phyloP scores from a whole-genome alignment of 2,113 vertebrate genomes.

The Psettodes erumei region DNA sequence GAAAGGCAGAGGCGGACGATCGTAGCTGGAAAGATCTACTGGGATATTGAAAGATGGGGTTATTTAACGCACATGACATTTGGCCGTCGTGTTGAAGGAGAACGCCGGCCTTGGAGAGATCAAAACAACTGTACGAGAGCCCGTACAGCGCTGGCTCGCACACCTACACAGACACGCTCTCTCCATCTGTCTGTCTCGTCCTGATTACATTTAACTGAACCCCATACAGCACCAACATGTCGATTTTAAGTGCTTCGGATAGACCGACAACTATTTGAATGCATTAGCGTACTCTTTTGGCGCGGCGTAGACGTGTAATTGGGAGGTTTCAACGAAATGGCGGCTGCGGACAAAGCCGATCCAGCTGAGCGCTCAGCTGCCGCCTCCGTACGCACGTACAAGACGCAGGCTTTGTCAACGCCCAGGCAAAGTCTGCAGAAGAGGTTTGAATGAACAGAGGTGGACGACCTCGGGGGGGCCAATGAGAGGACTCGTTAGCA shows the following conservation, averaged over 20 bases:
- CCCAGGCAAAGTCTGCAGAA: too few relatives aligned
- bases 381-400: too few relatives aligned
- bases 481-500: too few relatives aligned
- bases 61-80: slow-evolving; percentile 53
- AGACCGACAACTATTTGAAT: not conserved
- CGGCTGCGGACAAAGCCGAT: not conserved
- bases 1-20: slow-evolving; percentile 31
- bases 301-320: not conserved
- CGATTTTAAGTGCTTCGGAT: slow-evolving; percentile 35
- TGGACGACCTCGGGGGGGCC: too few relatives aligned
- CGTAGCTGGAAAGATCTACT: slow-evolving; percentile 21
- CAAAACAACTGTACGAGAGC: slow-evolving; percentile 18
- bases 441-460: too few relatives aligned
- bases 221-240: not conserved
- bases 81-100: slow-evolving; percentile 19
- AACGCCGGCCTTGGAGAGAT: slow-evolving; percentile 22
- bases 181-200: not conserved
- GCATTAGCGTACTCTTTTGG: not conserved
- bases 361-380: not conserved
- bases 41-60: slow-evolving; percentile 49
- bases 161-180: not conserved
- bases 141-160: not conserved
- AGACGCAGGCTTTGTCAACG: too few relatives aligned
- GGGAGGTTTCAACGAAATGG: not conserved
- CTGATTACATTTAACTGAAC: slow-evolving; percentile 7